These are phyloP conservation scores for Noctua fimbriata DNA, from an alignment of 2,888 invertebrate species.

Conservation along the genomic window DNA sequence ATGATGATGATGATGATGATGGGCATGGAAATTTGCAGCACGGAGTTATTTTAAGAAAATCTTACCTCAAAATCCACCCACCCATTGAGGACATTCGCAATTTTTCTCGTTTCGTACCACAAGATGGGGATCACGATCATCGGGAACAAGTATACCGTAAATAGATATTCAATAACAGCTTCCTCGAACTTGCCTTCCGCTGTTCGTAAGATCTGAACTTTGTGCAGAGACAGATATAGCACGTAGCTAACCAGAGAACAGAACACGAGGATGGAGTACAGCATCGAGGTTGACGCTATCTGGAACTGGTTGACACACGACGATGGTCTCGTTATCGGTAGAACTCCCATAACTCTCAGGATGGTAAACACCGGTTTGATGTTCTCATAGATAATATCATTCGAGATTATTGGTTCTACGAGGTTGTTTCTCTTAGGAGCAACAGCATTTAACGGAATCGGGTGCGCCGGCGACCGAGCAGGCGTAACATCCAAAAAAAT, in stretches of 20 bases:
- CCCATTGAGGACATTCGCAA: constrained; percentile 91
- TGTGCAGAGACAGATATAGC: constrained; percentile 91
- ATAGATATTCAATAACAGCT: constrained; percentile 93
- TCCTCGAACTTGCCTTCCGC: constrained; percentile 93
- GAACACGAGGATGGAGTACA: constrained; percentile 90
- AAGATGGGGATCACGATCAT: constrained; percentile 91
- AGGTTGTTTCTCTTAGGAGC: constrained; percentile 81
- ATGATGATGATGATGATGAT: too few species aligned
- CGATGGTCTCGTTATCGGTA: constrained; percentile 90
- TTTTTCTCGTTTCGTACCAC: constrained; percentile 92
- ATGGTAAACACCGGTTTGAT: constrained; percentile 86
- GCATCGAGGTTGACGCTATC: constrained; percentile 89
- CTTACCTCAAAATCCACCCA: constrained; percentile 93
- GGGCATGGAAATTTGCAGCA: too few species aligned
- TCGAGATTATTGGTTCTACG: constrained; percentile 77
- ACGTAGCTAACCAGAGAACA: constrained; percentile 89
- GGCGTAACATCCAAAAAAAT: constrained; percentile 86
- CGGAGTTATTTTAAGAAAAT: background rate
- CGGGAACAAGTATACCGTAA: constrained; percentile 93
- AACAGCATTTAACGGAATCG: constrained; percentile 78
- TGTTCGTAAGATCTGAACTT: constrained; percentile 91
- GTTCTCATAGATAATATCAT: constrained; percentile 86
- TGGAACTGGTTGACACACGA: constrained; percentile 87
- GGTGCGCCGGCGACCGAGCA: constrained; percentile 76
- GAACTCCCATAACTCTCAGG: constrained; percentile 90